Conservation (phyloP, 2,113 vertebrate genomes). For the Turnix velox region DNA sequence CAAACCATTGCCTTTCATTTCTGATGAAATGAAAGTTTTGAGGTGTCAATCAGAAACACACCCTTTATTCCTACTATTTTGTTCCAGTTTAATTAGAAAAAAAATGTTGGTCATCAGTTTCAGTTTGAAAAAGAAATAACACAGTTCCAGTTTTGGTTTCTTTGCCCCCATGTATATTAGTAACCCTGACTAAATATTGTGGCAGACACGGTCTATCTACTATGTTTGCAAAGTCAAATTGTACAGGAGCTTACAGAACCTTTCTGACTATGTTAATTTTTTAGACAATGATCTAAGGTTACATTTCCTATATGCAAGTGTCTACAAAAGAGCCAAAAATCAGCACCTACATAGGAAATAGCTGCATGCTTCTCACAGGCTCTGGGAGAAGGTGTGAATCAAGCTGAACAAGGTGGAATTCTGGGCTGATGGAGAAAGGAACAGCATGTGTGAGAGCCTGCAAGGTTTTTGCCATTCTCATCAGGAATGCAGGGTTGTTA, state of each 20-base stretch:
- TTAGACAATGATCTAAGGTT: background rate
- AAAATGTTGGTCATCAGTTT: background rate
- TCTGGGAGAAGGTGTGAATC: background rate
- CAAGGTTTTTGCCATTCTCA: background rate
- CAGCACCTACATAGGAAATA: background rate
- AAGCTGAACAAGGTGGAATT: background rate
- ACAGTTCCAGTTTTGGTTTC: background rate
- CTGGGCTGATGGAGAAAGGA: background rate
- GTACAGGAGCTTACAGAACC: background rate
- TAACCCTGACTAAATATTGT: background rate
- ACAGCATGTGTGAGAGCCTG: background rate
- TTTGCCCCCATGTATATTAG: background rate
- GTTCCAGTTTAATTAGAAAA: background rate
- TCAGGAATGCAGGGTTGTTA: conserved; percentile 19
- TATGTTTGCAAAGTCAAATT: background rate
- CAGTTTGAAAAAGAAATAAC: background rate
- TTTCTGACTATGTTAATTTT: background rate
- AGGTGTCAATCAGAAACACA: background rate
- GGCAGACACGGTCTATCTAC: background rate
- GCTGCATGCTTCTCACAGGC: background rate
- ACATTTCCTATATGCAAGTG: background rate
- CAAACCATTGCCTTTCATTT: background rate
- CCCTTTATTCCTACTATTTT: background rate
- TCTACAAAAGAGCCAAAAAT: background rate
- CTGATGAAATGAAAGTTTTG: background rate